Evolutionary conservation across 2,113 vertebrate species (phyloP).

Genomic region (Gymnarchus niloticus): DNA sequence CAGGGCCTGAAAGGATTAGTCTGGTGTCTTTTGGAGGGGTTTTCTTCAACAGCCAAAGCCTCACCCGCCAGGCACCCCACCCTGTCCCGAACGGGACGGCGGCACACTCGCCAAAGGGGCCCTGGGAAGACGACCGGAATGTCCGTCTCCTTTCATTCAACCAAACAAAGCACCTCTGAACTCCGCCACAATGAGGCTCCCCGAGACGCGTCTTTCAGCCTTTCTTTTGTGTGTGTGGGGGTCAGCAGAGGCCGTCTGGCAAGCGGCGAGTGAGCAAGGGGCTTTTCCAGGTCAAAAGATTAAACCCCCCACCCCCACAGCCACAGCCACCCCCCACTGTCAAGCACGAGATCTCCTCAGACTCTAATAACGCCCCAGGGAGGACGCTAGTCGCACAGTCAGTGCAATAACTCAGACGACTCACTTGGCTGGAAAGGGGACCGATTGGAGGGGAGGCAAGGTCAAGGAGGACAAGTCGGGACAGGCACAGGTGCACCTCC

Average conservation of each 20-base stretch:
- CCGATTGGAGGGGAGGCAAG: not conserved
- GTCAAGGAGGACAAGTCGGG: not conserved
- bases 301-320: conserved; percentile 16
- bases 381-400: no score
- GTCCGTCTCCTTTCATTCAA: conserved; percentile 74
- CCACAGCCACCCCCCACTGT: not conserved
- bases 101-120: conserved; percentile 50
- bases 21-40: conserved; percentile 62
- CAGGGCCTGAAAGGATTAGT: conserved; percentile 72
- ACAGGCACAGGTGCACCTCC: not conserved
- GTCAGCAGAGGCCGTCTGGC: conserved; percentile 57
- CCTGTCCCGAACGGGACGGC: conserved; percentile 25
- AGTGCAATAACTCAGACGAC: no score
- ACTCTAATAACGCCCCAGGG: not conserved
- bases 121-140: conserved; percentile 72
- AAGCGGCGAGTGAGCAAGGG: conserved; percentile 36
- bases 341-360: not conserved
- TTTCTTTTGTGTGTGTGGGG: conserved; percentile 42
- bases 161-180: conserved; percentile 65
- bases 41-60: conserved; percentile 58
- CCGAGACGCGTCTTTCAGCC: conserved; percentile 41
- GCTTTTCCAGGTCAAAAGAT: conserved; percentile 42
- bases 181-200: conserved; percentile 53
- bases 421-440: no score
- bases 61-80: conserved; percentile 51